phyloP scores from a whole-genome alignment of 2,888 invertebrate genomes.

The Acronicta alni region DNA sequence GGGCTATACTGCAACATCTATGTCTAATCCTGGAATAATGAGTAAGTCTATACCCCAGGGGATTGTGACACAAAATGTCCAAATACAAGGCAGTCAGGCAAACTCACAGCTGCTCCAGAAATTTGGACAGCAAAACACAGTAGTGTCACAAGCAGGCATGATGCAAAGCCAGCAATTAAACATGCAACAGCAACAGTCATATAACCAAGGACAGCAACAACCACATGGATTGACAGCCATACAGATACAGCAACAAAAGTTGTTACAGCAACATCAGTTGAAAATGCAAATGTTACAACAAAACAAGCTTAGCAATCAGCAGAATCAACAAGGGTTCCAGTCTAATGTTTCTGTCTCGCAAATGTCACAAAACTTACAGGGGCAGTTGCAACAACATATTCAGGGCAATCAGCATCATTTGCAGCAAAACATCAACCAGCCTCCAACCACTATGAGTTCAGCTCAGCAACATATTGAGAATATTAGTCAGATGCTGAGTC shows the following conservation, averaged over 20 bases:
- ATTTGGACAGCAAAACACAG: slow-evolving; percentile 79
- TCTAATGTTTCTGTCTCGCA: slow-evolving; percentile 81
- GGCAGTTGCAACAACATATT: slow-evolving; percentile 83
- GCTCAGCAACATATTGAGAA: slow-evolving; percentile 91
- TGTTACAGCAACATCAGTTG: slow-evolving; percentile 89
- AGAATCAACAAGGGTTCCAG: slow-evolving; percentile 79
- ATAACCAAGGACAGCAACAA: slow-evolving; percentile 65
- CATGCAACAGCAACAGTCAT: slow-evolving; percentile 71
- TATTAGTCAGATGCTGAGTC: slow-evolving; percentile 89
- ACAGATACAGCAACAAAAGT: slow-evolving; percentile 87
- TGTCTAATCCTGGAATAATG: slow-evolving; percentile 79
- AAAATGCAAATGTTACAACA: slow-evolving; percentile 87
- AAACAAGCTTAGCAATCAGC: slow-evolving; percentile 71
- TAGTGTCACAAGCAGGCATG: slow-evolving; percentile 75
- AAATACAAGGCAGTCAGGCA: slow-evolving; percentile 80
- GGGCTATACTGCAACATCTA: slow-evolving; percentile 78
- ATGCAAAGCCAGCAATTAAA: slow-evolving; percentile 78
- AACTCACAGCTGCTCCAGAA: slow-evolving; percentile 81
- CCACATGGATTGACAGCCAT: slow-evolving; percentile 84
- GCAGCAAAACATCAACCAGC: slow-evolving; percentile 80
- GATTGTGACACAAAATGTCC: slow-evolving; percentile 82
- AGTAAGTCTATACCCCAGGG: slow-evolving; percentile 82
- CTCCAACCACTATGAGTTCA: slow-evolving; percentile 86
- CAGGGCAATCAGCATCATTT: slow-evolving; percentile 80
- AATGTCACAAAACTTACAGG: slow-evolving; percentile 79